Conservation (phyloP, 2,113 vertebrate species). For the Dicrurus megarhynchus region DNA sequence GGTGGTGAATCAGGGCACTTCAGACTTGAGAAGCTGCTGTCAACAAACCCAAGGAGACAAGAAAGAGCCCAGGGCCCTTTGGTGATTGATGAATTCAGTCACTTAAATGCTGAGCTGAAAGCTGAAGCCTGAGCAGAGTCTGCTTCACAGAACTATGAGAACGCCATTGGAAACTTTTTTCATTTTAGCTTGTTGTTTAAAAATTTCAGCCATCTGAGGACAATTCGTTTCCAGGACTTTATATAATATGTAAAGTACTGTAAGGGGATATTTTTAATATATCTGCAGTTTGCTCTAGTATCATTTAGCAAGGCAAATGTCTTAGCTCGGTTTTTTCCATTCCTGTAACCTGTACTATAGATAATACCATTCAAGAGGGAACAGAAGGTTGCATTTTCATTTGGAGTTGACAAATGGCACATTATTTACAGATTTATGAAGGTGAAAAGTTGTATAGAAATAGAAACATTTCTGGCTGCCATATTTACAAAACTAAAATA, state of each 20-base stretch:
- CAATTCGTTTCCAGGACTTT: background rate
- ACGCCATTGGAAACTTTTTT: background rate
- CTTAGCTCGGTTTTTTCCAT: background rate
- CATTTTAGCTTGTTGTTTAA: background rate
- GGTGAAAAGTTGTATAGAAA: background rate
- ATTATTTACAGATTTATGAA: background rate
- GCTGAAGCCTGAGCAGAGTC: background rate
- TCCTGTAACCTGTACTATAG: background rate
- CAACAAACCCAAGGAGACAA: constrained; percentile 52
- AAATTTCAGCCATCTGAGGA: background rate
- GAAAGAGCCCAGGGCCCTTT: constrained; percentile 33
- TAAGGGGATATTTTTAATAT: background rate
- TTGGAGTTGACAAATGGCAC: background rate
- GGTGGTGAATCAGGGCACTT: background rate
- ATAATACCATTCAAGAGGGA: background rate
- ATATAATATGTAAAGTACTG: background rate
- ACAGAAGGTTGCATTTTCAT: background rate
- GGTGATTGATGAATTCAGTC: constrained; percentile 20
- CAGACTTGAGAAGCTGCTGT: constrained; percentile 8
- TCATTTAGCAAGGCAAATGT: background rate
- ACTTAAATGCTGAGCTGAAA: constrained; percentile 32
- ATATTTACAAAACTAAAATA: background rate
- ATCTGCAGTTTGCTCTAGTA: background rate
- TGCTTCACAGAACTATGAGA: background rate
- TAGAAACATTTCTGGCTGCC: background rate